Evolutionary conservation across 2,888 invertebrate genomes (phyloP).

Genomic region (Macrosoma leucophasiata): DNA sequence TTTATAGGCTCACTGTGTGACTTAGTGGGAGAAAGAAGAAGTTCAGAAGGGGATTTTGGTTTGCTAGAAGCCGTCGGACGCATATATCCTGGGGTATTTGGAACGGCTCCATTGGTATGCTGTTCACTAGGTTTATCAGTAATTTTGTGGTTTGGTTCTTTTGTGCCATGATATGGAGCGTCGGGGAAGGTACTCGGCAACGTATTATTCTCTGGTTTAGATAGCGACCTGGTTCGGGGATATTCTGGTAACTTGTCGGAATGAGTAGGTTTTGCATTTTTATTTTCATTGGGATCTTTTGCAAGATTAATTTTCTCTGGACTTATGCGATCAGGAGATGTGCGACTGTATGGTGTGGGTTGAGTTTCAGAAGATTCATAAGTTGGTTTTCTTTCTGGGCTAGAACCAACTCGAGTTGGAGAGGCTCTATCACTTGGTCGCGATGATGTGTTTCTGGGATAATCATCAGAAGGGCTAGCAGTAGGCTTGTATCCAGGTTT

Average conservation of each 20-base stretch:
- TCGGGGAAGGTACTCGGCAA: too few species aligned
- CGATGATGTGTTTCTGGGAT: conserved; percentile 25
- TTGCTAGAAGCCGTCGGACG: conserved; percentile 40
- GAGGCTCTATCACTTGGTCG: conserved; percentile 19
- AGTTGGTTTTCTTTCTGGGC: conserved; percentile 34
- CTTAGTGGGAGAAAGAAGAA: conserved; percentile 11
- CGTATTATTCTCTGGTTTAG: conserved; percentile 25
- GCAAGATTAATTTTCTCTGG: conserved; percentile 34
- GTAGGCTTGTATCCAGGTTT: conserved; percentile 19
- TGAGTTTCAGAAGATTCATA: conserved; percentile 15
- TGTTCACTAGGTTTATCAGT: conserved; percentile 18
- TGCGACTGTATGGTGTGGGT: conserved; percentile 23
- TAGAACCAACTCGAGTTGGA: conserved; percentile 29
- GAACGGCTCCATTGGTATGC: conserved; percentile 25
- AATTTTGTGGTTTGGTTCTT: conserved; percentile 20
- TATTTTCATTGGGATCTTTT: conserved; percentile 27
- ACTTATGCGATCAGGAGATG: conserved; percentile 20
- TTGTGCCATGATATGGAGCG: too few species aligned
- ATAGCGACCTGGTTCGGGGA: conserved; percentile 10
- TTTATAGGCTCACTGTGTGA: conserved; percentile 28
- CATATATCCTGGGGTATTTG: conserved; percentile 47
- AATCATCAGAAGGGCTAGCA: conserved; percentile 16
- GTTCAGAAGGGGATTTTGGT: conserved; percentile 25
- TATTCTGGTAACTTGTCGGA: conserved; percentile 10
- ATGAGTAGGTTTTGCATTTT: conserved; percentile 5